A percentile compares a stretch with the other conserved stretches of the same genome.
Conservation (phyloP, 2,113 vertebrate species). For the Trogon surrucura region DNA sequence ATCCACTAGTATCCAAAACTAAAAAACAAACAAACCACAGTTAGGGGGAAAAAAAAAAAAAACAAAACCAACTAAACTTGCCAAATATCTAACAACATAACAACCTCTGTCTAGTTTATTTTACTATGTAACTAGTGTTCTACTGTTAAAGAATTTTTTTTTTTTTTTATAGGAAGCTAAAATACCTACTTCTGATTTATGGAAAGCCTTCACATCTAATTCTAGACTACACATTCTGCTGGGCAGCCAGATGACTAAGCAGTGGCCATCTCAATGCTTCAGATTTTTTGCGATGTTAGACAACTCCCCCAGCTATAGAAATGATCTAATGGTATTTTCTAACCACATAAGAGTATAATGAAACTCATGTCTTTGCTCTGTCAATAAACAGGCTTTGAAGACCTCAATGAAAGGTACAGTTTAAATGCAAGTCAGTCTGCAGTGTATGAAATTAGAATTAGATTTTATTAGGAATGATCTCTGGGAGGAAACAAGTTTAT, state of each 20-base stretch:
- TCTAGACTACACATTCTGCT: not conserved
- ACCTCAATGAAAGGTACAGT: not conserved
- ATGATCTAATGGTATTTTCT: not conserved
- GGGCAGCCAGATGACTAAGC: not conserved
- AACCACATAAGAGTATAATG: not conserved
- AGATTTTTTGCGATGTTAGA: not conserved
- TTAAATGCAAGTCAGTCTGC: not conserved
- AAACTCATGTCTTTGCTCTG: not conserved
- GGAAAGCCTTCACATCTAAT: not conserved
- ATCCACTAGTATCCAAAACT: not conserved
- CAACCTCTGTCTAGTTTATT: not conserved
- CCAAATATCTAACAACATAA: not conserved
- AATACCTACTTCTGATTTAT: not conserved
- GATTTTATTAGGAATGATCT: not conserved
- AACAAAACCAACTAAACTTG: not conserved
- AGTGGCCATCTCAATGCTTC: accelerated
- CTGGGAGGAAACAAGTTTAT: not conserved
- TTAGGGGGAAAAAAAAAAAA: not conserved
- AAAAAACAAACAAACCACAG: not conserved
- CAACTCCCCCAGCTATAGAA: not conserved
- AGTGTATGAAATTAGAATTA: not conserved
- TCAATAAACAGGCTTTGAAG: not conserved
- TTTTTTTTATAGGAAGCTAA: not conserved
- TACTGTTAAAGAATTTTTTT: not conserved
- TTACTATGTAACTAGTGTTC: not conserved